Conservation (phyloP, 2,797 vertebrate genomes). For the Sardinella longiceps region DNA sequence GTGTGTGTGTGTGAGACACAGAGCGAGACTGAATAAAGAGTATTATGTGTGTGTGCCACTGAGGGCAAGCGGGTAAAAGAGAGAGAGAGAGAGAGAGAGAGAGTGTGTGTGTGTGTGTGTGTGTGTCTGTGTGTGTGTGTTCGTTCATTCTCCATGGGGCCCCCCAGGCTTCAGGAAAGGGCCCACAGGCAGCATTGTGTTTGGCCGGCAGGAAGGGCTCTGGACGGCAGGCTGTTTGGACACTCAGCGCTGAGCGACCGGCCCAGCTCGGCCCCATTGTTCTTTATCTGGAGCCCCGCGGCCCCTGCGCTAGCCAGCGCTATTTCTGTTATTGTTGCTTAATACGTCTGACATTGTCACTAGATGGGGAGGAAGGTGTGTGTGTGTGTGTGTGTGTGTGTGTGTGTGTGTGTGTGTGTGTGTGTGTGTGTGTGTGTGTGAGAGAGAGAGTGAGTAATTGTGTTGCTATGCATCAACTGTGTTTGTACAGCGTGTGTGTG, state of each 20-base stretch:
- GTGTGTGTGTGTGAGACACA: neutral
- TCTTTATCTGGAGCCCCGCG: slow-evolving; percentile 76
- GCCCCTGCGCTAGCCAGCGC: too few species aligned
- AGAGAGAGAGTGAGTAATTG: slow-evolving; percentile 11
- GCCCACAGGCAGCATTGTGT: slow-evolving; percentile 76
- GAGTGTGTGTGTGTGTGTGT: neutral
- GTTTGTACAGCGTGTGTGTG: neutral
- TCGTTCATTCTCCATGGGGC: slow-evolving; percentile 42
- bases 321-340: slow-evolving; percentile 84
- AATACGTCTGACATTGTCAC: slow-evolving; percentile 80
- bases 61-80: neutral
- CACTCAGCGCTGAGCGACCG: slow-evolving; percentile 67
- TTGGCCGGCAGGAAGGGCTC: slow-evolving; percentile 81
- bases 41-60: neutral
- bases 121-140: slow-evolving; percentile 36
- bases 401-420: neutral
- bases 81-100: neutral
- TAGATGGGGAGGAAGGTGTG: slow-evolving; percentile 71
- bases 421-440: neutral
- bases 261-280: slow-evolving; percentile 76
- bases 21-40: neutral
- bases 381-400: slow-evolving; percentile 49
- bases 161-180: slow-evolving; percentile 74
- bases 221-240: slow-evolving; percentile 78
- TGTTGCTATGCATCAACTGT: neutral